phyloP scores from a whole-genome alignment of 2,888 invertebrate species.

The Eilema griseolum region DNA sequence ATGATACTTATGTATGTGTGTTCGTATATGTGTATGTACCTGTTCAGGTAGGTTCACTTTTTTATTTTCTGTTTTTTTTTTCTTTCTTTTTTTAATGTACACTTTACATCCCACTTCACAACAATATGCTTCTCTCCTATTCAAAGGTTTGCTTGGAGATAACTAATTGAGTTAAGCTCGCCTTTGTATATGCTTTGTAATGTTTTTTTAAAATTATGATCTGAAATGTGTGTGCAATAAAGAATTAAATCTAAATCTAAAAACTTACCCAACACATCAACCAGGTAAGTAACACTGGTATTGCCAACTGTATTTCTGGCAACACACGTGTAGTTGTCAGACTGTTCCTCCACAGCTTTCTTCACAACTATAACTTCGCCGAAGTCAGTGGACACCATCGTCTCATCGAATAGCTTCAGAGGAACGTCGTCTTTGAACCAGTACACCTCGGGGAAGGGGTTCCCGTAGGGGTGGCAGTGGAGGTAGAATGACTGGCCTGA shows the following conservation, averaged over 20 bases:
- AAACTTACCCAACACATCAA: constrained; percentile 79
- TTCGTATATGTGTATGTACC: no score
- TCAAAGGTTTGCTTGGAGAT: no score
- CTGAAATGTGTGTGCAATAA: no score
- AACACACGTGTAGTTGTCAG: constrained; percentile 87
- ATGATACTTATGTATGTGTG: no score
- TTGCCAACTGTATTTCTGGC: constrained; percentile 87
- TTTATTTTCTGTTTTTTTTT: no score
- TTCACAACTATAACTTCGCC: constrained; percentile 72
- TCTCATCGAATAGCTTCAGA: constrained; percentile 81
- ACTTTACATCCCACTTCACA: no score
- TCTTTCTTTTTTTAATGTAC: no score
- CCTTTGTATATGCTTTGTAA: no score
- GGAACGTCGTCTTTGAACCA: constrained; percentile 87
- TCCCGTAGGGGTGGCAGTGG: constrained; percentile 87
- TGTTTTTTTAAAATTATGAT: no score
- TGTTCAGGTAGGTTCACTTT: no score
- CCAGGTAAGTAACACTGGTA: constrained; percentile 73
- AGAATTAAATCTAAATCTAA: neutral
- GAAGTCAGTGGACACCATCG: constrained; percentile 71
- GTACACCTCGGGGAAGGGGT: constrained; percentile 86
- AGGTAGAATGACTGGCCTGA: constrained; percentile 79
- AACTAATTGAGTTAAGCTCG: no score
- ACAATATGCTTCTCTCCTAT: no score
- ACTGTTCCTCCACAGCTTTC: constrained; percentile 65